Conservation (phyloP, 2,888 invertebrate genomes). For the Coecobrya sp. region DNA sequence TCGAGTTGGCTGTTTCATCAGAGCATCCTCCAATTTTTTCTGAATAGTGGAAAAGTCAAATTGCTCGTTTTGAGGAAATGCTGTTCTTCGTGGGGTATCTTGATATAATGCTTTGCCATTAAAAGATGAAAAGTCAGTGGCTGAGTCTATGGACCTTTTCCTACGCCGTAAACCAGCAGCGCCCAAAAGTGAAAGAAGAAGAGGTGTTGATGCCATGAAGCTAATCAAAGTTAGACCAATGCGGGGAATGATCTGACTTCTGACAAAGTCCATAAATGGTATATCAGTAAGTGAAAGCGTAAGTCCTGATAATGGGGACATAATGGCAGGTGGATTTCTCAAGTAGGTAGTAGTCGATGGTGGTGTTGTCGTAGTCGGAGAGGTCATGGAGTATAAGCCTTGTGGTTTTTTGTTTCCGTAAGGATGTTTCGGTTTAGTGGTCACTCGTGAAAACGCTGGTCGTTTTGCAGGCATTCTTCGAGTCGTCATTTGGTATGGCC, state of each 20-base stretch:
- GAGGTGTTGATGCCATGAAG: slow-evolving; percentile 86
- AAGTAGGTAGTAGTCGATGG: slow-evolving; percentile 84
- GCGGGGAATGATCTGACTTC: slow-evolving; percentile 85
- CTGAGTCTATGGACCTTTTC: slow-evolving; percentile 77
- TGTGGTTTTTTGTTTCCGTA: slow-evolving; percentile 79
- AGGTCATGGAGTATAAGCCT: slow-evolving; percentile 79
- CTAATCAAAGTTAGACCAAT: slow-evolving; percentile 85
- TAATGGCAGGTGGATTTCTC: slow-evolving; percentile 82
- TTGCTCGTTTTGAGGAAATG: slow-evolving; percentile 53
- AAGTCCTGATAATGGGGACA: slow-evolving; percentile 80
- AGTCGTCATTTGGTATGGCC: slow-evolving; percentile 80
- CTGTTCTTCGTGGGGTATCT: slow-evolving; percentile 2
- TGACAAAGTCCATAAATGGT: slow-evolving; percentile 85
- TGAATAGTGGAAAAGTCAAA: slow-evolving; percentile 81
- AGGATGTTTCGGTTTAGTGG: slow-evolving; percentile 81
- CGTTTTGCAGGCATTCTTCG: slow-evolving; percentile 77
- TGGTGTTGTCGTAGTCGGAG: slow-evolving; percentile 84
- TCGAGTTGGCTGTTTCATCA: slow-evolving; percentile 64
- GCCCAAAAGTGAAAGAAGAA: slow-evolving; percentile 84
- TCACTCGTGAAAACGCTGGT: slow-evolving; percentile 81
- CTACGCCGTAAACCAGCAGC: slow-evolving; percentile 81
- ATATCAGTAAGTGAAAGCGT: slow-evolving; percentile 84
- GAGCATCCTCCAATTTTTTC: slow-evolving; percentile 75
- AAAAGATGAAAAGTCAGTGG: slow-evolving; percentile 41
- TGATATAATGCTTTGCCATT: slow-evolving; percentile 71